These are phyloP conservation scores for Drosophila rufa DNA, from an alignment of 1,140 invertebrate species.

Conservation along the genomic window DNA sequence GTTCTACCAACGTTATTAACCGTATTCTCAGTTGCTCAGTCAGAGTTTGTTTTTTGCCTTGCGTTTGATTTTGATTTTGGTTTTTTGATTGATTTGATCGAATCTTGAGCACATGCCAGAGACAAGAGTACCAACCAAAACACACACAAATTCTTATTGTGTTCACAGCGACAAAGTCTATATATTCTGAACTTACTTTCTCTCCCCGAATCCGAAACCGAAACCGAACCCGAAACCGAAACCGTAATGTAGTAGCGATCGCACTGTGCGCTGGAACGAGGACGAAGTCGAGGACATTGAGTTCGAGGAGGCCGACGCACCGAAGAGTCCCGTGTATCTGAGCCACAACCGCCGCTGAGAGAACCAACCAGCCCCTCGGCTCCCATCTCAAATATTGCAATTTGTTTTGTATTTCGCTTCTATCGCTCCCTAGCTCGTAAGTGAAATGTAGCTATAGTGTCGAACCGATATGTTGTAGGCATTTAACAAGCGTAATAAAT, in stretches of 20 bases:
- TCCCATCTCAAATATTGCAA: slow-evolving; percentile 10
- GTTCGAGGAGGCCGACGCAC: slow-evolving; percentile 77
- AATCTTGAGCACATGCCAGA: slow-evolving; percentile 47
- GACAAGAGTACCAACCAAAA: slow-evolving; percentile 69
- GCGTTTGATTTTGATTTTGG: slow-evolving; percentile 55
- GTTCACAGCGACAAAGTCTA: slow-evolving; percentile 82
- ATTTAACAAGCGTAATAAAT: slow-evolving; percentile 46
- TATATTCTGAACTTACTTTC: slow-evolving; percentile 79
- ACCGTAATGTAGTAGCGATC: slow-evolving; percentile 43
- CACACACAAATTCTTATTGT: slow-evolving; percentile 77
- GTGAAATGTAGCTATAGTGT: slow-evolving; percentile 39
- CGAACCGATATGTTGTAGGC: slow-evolving; percentile 31
- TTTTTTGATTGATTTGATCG: slow-evolving; percentile 50
- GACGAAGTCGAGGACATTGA: slow-evolving; percentile 67
- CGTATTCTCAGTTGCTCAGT: slow-evolving; percentile 48
- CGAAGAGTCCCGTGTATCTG: slow-evolving; percentile 61
- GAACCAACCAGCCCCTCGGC: slow-evolving; percentile 1
- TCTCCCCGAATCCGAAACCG: slow-evolving; percentile 51
- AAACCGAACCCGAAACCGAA: slow-evolving; percentile 2
- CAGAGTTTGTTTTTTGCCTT: slow-evolving; percentile 50
- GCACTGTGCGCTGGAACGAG: slow-evolving; percentile 75
- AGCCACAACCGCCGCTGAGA: slow-evolving; percentile 56
- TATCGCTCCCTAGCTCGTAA: slow-evolving; percentile 38
- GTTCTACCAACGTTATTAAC: slow-evolving; percentile 84
- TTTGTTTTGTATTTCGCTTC: slow-evolving; percentile 60